Percentiles rank a stretch among this genome's conserved stretches.
phyloP scores from a whole-genome alignment of 2,113 vertebrate genomes.

The Sigmodon hispidus region DNA sequence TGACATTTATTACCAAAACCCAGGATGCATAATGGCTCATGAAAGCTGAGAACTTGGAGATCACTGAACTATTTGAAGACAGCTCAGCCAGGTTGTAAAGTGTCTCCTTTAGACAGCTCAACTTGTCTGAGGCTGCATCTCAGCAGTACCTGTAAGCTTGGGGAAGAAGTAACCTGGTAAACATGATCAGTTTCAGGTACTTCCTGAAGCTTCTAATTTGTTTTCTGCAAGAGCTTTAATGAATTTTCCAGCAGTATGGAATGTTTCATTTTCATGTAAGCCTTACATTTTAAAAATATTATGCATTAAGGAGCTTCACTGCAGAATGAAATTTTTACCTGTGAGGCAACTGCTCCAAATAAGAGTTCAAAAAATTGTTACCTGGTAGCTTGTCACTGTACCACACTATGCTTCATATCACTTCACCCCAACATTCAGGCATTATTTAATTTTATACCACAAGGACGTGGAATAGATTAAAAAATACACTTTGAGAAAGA shows the following conservation, averaged over 20 bases:
- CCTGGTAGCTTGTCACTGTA: neutral
- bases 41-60: neutral
- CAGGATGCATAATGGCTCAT: neutral
- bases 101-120: neutral
- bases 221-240: neutral
- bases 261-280: neutral
- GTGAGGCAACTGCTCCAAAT: neutral
- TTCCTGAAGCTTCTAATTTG: neutral
- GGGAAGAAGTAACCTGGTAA: neutral
- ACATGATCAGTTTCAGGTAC: neutral
- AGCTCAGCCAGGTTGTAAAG: neutral
- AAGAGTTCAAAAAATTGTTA: neutral
- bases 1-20: neutral
- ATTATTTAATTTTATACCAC: neutral
- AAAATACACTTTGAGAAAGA: neutral
- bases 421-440: neutral
- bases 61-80: neutral
- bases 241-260: neutral
- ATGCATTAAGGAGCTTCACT: neutral
- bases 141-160: neutral
- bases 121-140: neutral
- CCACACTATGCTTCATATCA: neutral
- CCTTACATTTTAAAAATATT: too few relatives aligned
- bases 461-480: neutral
- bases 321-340: neutral